Evolutionary conservation across 2,113 vertebrate genomes (phyloP), one percentile per base, ranked within the genome.

Genomic region (Tonatia bakeri): DNA sequence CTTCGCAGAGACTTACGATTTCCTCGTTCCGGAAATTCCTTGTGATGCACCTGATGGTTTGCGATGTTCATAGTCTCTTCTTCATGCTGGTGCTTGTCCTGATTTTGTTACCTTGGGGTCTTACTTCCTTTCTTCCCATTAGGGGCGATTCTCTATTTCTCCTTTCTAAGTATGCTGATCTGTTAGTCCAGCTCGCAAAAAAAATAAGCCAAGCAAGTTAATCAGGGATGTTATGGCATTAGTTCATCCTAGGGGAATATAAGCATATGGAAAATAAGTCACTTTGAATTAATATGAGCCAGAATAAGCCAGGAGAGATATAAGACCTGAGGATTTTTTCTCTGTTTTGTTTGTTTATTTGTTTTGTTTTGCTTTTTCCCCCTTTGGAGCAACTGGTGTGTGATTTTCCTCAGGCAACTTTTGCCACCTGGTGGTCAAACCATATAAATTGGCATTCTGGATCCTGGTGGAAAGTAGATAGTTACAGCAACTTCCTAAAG

Each of bases 361-460:
- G 13, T 45, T 84, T 72, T 11, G 12, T 47, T 83, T 45, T 15
- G 56, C 31, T 56, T 38, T 52, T 59, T 16, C 17, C 45, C 65
- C 24, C 50, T 96, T 90, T 36, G 24, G 61, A 89, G 40, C 38
- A 54, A 3, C 19, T 85, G 43, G 4, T 73, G 0, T 54, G 24
- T 75, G 40, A 11, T 56, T 96, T 97, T 97, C 65, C 69, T 95
- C 54, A 75, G 77, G 92, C 97, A 92, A 70, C 96, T 96, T 95
- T 97, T 97, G 97, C 97, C 97, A 97, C 85, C 97, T 98, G 81
- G 94, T 97, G 96, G 97, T 92, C 96, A 95, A 88, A 97, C n/a
- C 33, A 67, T 13, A 16, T 83, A 86, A 69, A 86, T 2, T 79
- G 56, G 24, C 36, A 0, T n/a, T 80, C 40, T 36, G 54, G 45